Percentiles rank a stretch among this genome's conserved stretches.
These are phyloP conservation scores for Drosophila miranda DNA, from an alignment of 1,140 invertebrate genomes.

Conservation along the genomic window DNA sequence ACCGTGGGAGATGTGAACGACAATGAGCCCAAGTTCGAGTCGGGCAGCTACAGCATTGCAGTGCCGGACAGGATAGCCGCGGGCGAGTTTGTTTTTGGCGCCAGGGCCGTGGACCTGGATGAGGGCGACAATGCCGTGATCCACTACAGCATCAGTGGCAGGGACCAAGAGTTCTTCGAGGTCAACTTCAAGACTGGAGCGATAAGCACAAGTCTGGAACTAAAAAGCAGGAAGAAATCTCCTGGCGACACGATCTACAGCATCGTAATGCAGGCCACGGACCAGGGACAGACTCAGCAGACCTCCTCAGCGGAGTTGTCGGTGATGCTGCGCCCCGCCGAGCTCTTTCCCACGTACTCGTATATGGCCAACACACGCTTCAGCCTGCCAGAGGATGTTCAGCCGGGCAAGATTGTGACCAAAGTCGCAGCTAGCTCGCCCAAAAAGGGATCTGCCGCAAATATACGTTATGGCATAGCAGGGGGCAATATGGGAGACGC, in stretches of 20 bases:
- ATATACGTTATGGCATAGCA: conserved; percentile 91
- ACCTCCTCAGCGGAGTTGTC: conserved; percentile 87
- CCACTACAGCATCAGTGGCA: conserved; percentile 89
- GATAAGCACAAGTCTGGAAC: conserved; percentile 87
- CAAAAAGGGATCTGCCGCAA: conserved; percentile 87
- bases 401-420: conserved; percentile 88
- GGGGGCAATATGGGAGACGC: conserved; percentile 96
- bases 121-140: conserved; percentile 91
- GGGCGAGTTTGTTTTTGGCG: conserved; percentile 94
- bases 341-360: conserved; percentile 89
- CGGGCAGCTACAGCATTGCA: conserved; percentile 88
- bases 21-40: conserved; percentile 91
- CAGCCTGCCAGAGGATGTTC: conserved; percentile 90
- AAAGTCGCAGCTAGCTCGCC: conserved; percentile 88
- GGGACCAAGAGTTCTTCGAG: conserved; percentile 89
- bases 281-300: conserved; percentile 86
- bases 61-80: conserved; percentile 89
- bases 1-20: conserved; percentile 93
- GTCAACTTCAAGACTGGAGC: conserved; percentile 92
- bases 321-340: conserved; percentile 87
- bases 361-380: conserved; percentile 88
- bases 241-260: conserved; percentile 85
- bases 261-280: conserved; percentile 88
- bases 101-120: conserved; percentile 91
- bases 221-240: conserved; percentile 45